Evolutionary conservation across 2,888 invertebrate genomes (phyloP).

Genomic region (Epistrophe eligans): DNA sequence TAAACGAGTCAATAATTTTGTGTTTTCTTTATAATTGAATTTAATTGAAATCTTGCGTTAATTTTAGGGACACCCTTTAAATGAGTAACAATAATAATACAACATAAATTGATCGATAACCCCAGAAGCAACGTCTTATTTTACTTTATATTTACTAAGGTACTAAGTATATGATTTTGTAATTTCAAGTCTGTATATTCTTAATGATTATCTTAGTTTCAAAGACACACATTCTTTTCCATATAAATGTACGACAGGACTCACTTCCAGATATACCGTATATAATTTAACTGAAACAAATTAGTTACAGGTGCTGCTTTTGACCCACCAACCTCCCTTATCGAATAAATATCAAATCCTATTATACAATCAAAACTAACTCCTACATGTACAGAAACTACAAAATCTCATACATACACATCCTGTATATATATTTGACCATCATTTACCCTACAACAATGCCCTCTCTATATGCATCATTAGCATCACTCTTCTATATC

Average conservation of each 20-base stretch:
- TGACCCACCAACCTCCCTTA: slow-evolving; percentile 11
- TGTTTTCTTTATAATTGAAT: too few relatives aligned
- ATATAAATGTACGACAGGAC: not conserved
- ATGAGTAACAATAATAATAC: too few relatives aligned
- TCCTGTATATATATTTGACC: not conserved
- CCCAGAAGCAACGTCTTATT: too few relatives aligned
- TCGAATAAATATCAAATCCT: slow-evolving; percentile 25
- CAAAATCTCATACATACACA: not conserved
- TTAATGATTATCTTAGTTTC: not conserved
- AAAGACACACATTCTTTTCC: not conserved
- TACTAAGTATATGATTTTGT: too few relatives aligned
- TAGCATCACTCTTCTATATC: slow-evolving; percentile 17
- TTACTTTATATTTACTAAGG: too few relatives aligned
- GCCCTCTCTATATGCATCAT: slow-evolving; percentile 35
- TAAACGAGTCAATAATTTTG: too few relatives aligned
- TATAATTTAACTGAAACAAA: not conserved
- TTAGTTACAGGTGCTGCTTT: slow-evolving; percentile 30
- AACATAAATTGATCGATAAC: too few relatives aligned
- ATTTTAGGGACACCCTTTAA: too few relatives aligned
- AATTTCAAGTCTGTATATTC: not conserved
- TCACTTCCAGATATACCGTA: not conserved
- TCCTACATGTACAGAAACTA: not conserved
- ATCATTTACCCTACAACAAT: slow-evolving; percentile 25
- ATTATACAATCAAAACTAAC: slow-evolving; percentile 37
- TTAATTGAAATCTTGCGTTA: too few relatives aligned